Evolutionary conservation across 2,113 vertebrate species (phyloP).

Genomic region (Cyprinodon variegatus): DNA sequence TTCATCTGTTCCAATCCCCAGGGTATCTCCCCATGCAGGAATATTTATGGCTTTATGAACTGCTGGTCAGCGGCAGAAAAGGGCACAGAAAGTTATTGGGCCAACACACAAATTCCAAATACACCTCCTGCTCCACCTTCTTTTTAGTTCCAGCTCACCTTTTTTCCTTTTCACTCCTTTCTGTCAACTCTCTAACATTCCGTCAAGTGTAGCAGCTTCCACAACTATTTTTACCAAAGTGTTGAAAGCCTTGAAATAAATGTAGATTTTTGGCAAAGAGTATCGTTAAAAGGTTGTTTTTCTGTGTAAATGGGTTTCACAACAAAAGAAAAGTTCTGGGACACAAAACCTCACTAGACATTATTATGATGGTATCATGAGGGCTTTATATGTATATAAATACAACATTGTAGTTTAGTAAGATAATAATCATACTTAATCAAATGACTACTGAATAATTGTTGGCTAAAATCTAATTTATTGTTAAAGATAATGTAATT

Average conservation of each 20-base stretch:
- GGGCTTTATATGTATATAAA: too few relatives aligned
- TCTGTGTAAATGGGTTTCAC: not conserved
- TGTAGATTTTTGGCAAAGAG: not conserved
- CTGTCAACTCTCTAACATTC: not conserved
- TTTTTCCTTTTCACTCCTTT: not conserved
- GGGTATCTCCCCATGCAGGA: slow-evolving; percentile 17
- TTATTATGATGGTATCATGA: too few relatives aligned
- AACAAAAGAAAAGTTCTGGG: too few relatives aligned
- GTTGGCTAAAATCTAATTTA: too few relatives aligned
- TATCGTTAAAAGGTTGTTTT: not conserved
- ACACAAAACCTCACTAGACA: too few relatives aligned
- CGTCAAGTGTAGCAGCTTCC: not conserved
- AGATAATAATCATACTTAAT: too few relatives aligned
- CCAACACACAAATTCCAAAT: not conserved
- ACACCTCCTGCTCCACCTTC: not conserved
- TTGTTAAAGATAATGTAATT: too few relatives aligned
- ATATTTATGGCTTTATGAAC: slow-evolving; percentile 46
- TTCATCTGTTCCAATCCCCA: slow-evolving; percentile 30
- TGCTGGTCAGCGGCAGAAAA: slow-evolving; percentile 12
- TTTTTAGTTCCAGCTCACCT: not conserved
- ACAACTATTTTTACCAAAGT: not conserved
- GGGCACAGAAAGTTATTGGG: slow-evolving; percentile 1
- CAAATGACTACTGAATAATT: too few relatives aligned
- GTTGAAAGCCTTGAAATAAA: not conserved
- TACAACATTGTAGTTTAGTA: too few relatives aligned